These are phyloP conservation scores for Misgurnus mizolepis DNA, from an alignment of 2,113 vertebrate species.

Conservation along the genomic window DNA sequence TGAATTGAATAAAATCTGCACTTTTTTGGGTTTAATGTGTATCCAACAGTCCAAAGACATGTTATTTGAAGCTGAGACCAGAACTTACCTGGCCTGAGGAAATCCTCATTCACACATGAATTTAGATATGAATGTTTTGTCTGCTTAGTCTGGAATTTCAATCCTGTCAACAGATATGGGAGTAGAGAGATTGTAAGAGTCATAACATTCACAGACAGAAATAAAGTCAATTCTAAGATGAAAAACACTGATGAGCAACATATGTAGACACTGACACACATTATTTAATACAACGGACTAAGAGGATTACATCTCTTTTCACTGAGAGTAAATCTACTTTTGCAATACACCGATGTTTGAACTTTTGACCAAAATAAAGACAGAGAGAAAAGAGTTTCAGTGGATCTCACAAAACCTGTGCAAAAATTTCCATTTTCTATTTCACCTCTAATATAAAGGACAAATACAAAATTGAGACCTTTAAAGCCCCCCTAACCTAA, in stretches of 20 bases:
- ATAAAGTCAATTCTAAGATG: background rate
- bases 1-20: no score
- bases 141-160: conserved; percentile 26
- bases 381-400: background rate
- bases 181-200: conserved; percentile 13
- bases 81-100: conserved; percentile 23
- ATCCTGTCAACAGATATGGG: conserved; percentile 34
- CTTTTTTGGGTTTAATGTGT: background rate
- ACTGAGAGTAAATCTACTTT: conserved; percentile 1
- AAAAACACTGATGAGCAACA: background rate
- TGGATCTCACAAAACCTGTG: no score
- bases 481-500: no score
- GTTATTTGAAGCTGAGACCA: background rate
- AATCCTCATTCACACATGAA: conserved; percentile 2
- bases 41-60: background rate
- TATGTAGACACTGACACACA: background rate
- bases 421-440: no score
- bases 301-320: conserved; percentile 19
- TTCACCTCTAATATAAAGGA: no score
- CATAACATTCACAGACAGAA: background rate
- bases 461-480: no score
- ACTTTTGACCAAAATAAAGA: background rate
- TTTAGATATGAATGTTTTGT: background rate
- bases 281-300: background rate
- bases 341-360: background rate